These are phyloP conservation scores for Pentalonia nigronervosa DNA, from an alignment of 1,140 invertebrate species.

Conservation along the genomic window DNA sequence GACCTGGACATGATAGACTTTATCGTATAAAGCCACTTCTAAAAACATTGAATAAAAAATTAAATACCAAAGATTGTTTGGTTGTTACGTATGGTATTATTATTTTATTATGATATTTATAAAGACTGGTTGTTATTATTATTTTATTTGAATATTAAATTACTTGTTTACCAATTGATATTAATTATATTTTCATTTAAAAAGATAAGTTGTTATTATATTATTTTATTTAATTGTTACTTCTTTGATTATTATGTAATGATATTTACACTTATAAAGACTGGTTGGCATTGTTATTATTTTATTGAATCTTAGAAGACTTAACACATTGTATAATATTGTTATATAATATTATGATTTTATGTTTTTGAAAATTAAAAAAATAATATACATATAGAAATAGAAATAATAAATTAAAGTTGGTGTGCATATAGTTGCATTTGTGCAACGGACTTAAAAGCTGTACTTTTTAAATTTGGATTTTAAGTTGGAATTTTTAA, in stretches of 20 bases:
- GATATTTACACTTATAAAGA: too few species aligned
- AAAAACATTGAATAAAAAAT: conserved; percentile 12
- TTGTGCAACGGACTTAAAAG: neutral
- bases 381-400: neutral
- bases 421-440: conserved; percentile 11
- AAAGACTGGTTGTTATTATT: too few species aligned
- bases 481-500: neutral
- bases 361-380: too few species aligned
- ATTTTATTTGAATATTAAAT: too few species aligned
- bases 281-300: too few species aligned
- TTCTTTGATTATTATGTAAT: neutral
- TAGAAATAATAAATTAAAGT: neutral
- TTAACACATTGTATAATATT: too few species aligned
- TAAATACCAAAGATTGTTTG: too few species aligned
- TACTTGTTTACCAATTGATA: too few species aligned
- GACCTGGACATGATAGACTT: neutral
- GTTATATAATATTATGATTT: too few species aligned
- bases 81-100: neutral
- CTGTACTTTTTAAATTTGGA: neutral
- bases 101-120: conserved; percentile 6
- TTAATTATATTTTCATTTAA: too few species aligned
- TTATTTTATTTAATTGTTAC: neutral
- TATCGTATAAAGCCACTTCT: neutral
- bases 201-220: neutral
- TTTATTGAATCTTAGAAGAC: too few species aligned